Conservation (phyloP, 2,888 invertebrate genomes). For the Phanerotoma sp. region DNA sequence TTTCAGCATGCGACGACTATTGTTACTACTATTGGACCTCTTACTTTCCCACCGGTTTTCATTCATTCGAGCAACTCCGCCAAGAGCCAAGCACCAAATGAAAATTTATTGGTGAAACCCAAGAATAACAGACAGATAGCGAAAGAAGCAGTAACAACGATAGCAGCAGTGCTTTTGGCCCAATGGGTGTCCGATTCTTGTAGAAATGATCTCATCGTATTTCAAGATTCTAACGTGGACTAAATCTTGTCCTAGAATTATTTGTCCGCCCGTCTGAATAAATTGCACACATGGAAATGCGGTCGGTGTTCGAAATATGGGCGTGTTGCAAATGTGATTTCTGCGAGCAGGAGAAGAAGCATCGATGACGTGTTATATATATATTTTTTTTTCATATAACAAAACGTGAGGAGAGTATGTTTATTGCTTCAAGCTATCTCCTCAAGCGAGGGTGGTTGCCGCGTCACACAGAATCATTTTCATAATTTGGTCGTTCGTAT, state of each 20-base stretch:
- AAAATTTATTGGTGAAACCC: slow-evolving; percentile 23
- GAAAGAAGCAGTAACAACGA: not conserved
- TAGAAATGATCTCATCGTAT: slow-evolving; percentile 14
- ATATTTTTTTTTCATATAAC: slow-evolving; percentile 1
- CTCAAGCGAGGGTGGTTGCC: slow-evolving; percentile 53
- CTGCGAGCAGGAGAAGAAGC: not conserved
- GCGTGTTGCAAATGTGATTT: slow-evolving; percentile 4
- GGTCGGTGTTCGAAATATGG: slow-evolving; percentile 1
- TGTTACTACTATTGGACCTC: not conserved
- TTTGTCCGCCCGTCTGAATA: slow-evolving; percentile 16
- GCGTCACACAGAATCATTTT: slow-evolving; percentile 62
- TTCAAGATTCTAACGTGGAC: slow-evolving; percentile 5
- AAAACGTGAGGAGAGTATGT: slow-evolving; percentile 46
- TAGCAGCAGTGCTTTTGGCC: slow-evolving; percentile 4
- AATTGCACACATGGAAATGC: not conserved
- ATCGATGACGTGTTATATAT: slow-evolving; percentile 9
- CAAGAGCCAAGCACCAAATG: slow-evolving; percentile 17
- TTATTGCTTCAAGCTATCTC: slow-evolving; percentile 57
- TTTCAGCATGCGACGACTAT: not conserved
- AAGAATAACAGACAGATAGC: slow-evolving; percentile 12
- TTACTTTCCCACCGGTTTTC: slow-evolving; percentile 14
- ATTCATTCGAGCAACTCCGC: slow-evolving; percentile 13
- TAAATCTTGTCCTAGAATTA: slow-evolving; percentile 10
- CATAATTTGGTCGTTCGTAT: slow-evolving; percentile 66
- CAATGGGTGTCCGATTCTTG: slow-evolving; percentile 11